These are phyloP conservation scores for Gryllus longicercus DNA, from an alignment of 2,888 invertebrate species.

Conservation along the genomic window DNA sequence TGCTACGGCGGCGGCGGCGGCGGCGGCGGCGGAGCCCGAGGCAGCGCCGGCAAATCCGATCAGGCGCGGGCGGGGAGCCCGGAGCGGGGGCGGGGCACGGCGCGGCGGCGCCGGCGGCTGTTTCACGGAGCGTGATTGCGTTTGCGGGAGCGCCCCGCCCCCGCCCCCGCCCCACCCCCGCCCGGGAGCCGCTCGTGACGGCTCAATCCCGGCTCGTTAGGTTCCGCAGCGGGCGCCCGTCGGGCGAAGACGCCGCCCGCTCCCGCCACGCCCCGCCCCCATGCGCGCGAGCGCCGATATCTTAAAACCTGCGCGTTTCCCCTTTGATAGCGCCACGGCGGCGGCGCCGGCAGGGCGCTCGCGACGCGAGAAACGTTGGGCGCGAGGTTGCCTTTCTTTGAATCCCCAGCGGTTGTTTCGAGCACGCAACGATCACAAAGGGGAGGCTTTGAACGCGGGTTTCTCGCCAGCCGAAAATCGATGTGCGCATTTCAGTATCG, in stretches of 20 bases:
- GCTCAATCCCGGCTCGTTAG: conserved; percentile 17
- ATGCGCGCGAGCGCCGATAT: too few species aligned
- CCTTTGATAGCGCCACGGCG: too few species aligned
- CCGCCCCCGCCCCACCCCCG: conserved; percentile 20
- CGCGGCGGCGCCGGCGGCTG: not conserved
- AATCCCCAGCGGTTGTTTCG: too few species aligned
- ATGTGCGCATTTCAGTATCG: too few species aligned
- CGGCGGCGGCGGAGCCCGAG: not conserved
- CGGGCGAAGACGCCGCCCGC: conserved; percentile 21
- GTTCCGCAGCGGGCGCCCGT: not conserved
- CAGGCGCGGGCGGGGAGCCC: not conserved
- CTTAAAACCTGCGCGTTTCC: too few species aligned
- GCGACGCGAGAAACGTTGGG: too few species aligned
- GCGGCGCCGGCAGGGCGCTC: too few species aligned
- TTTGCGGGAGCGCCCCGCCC: not conserved
- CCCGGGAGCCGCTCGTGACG: conserved; percentile 12
- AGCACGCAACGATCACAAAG: too few species aligned
- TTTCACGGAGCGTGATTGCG: not conserved
- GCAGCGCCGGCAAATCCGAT: not conserved
- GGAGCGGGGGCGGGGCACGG: not conserved
- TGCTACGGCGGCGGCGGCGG: not conserved
- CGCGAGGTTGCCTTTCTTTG: too few species aligned
- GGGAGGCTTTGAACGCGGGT: too few species aligned
- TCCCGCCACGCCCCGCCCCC: too few species aligned
- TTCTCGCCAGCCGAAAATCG: too few species aligned